These are phyloP conservation scores for Chrysolina americana DNA, from an alignment of 2,888 invertebrate species.

Conservation along the genomic window DNA sequence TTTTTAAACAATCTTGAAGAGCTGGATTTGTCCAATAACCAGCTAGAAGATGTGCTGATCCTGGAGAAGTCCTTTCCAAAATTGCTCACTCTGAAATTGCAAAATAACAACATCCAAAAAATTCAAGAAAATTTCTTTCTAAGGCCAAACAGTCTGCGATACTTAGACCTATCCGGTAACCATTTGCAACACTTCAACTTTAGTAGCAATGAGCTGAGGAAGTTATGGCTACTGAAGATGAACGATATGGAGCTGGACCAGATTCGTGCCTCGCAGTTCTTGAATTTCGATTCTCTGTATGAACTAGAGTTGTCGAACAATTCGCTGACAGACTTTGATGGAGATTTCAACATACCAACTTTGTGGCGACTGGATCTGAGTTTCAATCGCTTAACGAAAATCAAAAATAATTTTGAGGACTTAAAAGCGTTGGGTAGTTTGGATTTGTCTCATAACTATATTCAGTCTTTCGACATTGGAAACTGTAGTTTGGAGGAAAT, in stretches of 20 bases:
- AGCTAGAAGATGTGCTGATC: neutral
- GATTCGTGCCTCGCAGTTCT: neutral
- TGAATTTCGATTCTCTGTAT: neutral
- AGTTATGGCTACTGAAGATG: neutral
- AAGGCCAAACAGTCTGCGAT: neutral
- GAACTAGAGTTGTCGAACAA: constrained; percentile 11
- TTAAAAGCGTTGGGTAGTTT: constrained; percentile 4
- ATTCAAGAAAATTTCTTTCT: neutral
- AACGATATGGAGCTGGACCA: neutral
- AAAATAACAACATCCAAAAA: constrained; percentile 6
- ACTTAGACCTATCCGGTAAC: constrained; percentile 7
- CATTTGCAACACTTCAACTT: constrained; percentile 1
- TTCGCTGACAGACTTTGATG: neutral
- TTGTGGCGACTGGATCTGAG: constrained; percentile 11
- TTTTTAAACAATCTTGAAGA: neutral
- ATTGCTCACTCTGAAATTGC: neutral
- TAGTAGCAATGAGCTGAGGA: neutral
- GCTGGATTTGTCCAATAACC: constrained; percentile 7
- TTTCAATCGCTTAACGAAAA: neutral
- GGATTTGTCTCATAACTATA: constrained; percentile 1
- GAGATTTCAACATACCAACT: neutral
- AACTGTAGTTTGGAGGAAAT: neutral
- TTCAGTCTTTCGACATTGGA: neutral
- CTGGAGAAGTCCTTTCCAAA: neutral
- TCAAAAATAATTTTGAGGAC: neutral